Evolutionary conservation across 2,888 invertebrate species (phyloP).

Genomic region (Netelia fuscicornis): DNA sequence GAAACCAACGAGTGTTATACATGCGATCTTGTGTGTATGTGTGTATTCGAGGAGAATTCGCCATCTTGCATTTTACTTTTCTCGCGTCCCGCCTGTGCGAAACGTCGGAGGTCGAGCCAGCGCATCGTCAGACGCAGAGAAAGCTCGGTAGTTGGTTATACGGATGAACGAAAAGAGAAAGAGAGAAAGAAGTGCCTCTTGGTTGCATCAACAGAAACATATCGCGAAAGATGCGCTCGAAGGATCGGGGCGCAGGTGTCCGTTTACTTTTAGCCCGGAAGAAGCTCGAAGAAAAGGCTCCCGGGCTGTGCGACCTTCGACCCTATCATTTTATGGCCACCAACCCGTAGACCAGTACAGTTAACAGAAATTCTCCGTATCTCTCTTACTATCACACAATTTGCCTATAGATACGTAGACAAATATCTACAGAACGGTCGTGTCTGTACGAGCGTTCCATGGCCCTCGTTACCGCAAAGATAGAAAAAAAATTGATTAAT

Average conservation of each 20-base stretch:
- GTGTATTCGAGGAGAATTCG: not conserved
- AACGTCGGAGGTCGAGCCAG: not conserved
- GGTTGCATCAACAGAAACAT: slow-evolving; percentile 38
- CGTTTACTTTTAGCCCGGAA: slow-evolving; percentile 70
- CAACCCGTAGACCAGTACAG: slow-evolving; percentile 38
- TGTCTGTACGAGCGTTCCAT: too few species aligned
- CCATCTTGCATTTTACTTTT: not conserved
- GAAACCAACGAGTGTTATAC: not conserved
- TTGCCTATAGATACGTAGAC: too few species aligned
- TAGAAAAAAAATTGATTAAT: too few species aligned
- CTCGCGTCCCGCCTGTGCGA: not conserved
- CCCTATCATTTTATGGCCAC: slow-evolving; percentile 67
- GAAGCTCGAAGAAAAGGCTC: slow-evolving; percentile 52
- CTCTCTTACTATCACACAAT: not conserved
- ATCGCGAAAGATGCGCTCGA: slow-evolving; percentile 26
- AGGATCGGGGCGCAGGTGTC: slow-evolving; percentile 62
- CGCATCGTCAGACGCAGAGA: slow-evolving; percentile 13
- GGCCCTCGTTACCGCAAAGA: too few species aligned
- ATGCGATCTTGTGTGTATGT: not conserved
- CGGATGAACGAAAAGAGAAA: not conserved
- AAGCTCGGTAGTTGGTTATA: not conserved
- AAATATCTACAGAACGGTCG: too few species aligned
- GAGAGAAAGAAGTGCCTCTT: slow-evolving; percentile 6
- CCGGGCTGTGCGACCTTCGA: slow-evolving; percentile 64
- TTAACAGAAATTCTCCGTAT: slow-evolving; percentile 59